Percentiles rank a stretch among this genome's conserved stretches.
Conservation (phyloP, 2,113 vertebrate genomes). For the Todiramphus saurophagus region DNA sequence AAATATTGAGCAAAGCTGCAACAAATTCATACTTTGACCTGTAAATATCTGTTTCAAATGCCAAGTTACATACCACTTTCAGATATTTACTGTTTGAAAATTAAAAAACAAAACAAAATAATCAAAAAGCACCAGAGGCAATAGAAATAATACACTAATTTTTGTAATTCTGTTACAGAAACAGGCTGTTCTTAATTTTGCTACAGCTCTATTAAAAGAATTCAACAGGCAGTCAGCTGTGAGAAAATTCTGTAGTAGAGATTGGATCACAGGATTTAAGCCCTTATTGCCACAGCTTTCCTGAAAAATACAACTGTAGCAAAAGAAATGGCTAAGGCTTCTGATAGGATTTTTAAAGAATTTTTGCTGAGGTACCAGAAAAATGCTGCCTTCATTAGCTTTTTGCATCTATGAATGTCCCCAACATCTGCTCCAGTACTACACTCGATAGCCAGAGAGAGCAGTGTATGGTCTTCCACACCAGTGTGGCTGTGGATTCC, state of each 20-base stretch:
- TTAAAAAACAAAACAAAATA: not conserved
- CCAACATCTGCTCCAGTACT: not conserved
- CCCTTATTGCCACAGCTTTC: not conserved
- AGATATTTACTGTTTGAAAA: not conserved
- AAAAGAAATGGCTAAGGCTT: not conserved
- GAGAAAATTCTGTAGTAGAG: not conserved
- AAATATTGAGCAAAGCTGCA: not conserved
- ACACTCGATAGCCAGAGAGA: no score
- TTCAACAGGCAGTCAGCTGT: not conserved
- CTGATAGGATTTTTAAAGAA: not conserved
- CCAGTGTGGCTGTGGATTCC: not conserved
- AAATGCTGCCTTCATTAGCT: not conserved
- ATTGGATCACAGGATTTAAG: not conserved
- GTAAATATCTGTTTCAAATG: not conserved
- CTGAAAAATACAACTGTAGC: not conserved
- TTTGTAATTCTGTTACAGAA: not conserved
- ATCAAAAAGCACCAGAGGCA: not conserved
- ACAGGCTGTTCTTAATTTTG: not conserved
- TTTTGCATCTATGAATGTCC: not conserved
- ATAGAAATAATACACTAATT: not conserved
- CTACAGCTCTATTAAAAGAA: not conserved
- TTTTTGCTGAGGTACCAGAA: not conserved
- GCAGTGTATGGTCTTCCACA: not conserved
- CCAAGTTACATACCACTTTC: not conserved
- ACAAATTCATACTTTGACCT: not conserved